Evolutionary conservation across 2,113 vertebrate genomes (phyloP).

Genomic region (Nothocercus nigrocapillus): DNA sequence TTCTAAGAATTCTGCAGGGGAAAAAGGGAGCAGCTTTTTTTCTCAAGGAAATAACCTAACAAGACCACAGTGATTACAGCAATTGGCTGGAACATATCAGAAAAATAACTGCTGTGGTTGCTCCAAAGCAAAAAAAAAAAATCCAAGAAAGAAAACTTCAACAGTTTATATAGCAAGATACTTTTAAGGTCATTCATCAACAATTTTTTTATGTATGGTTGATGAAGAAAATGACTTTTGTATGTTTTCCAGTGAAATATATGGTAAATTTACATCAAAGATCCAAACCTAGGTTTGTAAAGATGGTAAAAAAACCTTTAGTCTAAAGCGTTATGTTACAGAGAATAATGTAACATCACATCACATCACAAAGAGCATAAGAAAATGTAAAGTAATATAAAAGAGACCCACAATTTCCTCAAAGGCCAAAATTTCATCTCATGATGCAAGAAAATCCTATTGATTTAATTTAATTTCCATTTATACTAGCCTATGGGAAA

Average conservation of each 20-base stretch:
- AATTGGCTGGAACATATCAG: slow-evolving; percentile 32
- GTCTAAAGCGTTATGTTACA: neutral
- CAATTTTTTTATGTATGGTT: neutral
- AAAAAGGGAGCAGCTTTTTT: slow-evolving; percentile 14
- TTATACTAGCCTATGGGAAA: neutral
- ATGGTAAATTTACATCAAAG: neutral
- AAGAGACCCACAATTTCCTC: neutral
- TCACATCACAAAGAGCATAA: neutral
- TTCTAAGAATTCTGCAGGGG: slow-evolving; percentile 51
- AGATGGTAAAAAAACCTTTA: neutral
- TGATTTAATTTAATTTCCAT: neutral
- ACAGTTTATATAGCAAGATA: neutral
- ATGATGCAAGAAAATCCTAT: neutral
- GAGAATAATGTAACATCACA: neutral
- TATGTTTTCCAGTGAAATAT: neutral
- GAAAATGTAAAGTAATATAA: neutral
- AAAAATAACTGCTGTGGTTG: slow-evolving; percentile 38
- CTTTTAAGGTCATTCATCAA: neutral
- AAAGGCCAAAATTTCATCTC: neutral
- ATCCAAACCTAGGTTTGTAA: neutral
- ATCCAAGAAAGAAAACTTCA: slow-evolving; percentile 27
- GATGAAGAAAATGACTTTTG: neutral
- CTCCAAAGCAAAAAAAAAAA: neutral
- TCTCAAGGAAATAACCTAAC: slow-evolving; percentile 66
- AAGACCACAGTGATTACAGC: slow-evolving; percentile 15